Evolutionary conservation across 2,113 vertebrate genomes (phyloP).

Genomic region (Gavia stellata): DNA sequence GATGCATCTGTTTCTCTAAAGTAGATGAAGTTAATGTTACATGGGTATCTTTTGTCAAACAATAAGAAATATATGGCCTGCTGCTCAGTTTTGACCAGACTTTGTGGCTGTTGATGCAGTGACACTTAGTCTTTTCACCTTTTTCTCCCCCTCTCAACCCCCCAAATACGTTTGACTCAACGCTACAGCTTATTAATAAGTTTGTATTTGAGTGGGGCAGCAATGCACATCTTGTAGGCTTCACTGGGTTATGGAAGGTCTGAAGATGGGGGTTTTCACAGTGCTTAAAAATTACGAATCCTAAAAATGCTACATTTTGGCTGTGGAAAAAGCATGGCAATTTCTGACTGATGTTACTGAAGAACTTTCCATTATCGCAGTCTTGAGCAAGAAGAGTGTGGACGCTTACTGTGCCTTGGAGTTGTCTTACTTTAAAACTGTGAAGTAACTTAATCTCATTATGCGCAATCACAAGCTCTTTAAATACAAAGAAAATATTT

Average conservation of each 20-base stretch:
- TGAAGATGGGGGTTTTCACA: neutral
- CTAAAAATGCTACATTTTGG: neutral
- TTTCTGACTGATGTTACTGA: neutral
- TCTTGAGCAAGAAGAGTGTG: fast-evolving
- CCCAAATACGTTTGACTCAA: neutral
- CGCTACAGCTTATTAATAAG: fast-evolving
- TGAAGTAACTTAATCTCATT: neutral
- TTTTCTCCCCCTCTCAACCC: neutral
- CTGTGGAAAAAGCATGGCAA: neutral
- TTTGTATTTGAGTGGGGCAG: neutral
- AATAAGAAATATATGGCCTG: neutral
- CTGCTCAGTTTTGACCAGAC: neutral
- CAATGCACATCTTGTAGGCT: neutral
- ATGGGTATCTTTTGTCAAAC: neutral
- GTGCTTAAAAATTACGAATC: neutral
- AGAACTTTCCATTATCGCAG: fast-evolving
- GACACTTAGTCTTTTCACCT: neutral
- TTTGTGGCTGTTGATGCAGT: neutral
- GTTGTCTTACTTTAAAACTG: neutral
- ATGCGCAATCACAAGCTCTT: neutral
- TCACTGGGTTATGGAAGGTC: neutral
- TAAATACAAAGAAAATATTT: constrained; percentile 5
- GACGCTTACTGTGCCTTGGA: neutral
- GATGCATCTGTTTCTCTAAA: neutral
- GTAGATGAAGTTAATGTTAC: neutral